Evolutionary conservation across 1,140 invertebrate genomes (phyloP).

Genomic region (Diprion similis): DNA sequence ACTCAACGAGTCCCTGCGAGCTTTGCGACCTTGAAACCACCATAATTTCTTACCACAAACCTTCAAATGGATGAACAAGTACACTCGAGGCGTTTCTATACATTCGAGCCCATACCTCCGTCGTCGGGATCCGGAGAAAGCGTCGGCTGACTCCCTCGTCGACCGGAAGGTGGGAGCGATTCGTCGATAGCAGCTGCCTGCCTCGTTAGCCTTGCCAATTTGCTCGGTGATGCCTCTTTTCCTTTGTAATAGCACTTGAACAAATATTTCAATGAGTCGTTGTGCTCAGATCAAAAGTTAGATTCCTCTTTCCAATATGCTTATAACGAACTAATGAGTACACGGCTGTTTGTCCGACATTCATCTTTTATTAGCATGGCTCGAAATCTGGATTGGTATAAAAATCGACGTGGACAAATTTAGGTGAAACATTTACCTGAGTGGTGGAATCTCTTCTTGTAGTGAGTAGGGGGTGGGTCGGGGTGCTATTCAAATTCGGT

Average conservation of each 20-base stretch:
- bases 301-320: too few relatives aligned
- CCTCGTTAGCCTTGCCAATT: constrained; percentile 76
- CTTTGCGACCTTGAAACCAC: constrained; percentile 68
- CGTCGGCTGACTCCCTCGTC: constrained; percentile 80
- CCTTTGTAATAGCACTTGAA: constrained; percentile 57
- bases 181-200: constrained; percentile 91
- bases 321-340: too few relatives aligned
- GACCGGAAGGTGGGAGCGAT: constrained; percentile 72
- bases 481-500: constrained; percentile 63
- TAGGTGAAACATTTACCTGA: constrained; percentile 72
- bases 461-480: constrained; percentile 68
- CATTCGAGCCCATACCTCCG: constrained; percentile 52
- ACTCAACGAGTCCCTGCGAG: constrained; percentile 82
- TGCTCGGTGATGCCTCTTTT: constrained; percentile 69
- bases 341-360: not conserved
- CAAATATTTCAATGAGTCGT: constrained; percentile 15
- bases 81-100: not conserved
- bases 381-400: not conserved
- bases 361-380: not conserved
- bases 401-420: constrained; percentile 51
- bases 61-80: not conserved
- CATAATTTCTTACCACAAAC: constrained; percentile 9
- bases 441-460: constrained; percentile 83
- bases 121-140: constrained; percentile 77
- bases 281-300: not conserved